Percentiles rank a stretch among this genome's conserved stretches.
Evolutionary conservation across 2,113 vertebrate species (phyloP).

Genomic region (Grallaria varia): DNA sequence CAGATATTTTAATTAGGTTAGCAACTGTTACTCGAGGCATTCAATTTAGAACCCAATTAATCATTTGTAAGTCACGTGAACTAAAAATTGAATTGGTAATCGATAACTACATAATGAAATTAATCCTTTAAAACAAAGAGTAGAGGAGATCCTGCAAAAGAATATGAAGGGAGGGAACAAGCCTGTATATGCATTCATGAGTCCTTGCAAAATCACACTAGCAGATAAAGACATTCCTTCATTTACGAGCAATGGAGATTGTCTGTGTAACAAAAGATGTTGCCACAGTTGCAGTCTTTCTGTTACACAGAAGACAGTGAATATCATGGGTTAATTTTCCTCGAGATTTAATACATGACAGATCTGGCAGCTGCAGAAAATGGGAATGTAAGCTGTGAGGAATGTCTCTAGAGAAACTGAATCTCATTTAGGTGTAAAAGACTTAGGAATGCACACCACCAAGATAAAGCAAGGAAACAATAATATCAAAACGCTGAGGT

Average conservation of each 20-base stretch:
- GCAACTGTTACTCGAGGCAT: not conserved
- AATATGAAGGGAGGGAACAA: not conserved
- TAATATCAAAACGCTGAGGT: not conserved
- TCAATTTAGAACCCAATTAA: not conserved
- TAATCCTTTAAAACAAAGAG: not conserved
- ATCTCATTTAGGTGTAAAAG: slow-evolving; percentile 18
- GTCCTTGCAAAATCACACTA: not conserved
- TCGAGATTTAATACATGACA: not conserved
- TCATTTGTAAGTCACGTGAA: not conserved
- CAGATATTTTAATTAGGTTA: slow-evolving; percentile 5
- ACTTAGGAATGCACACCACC: not conserved
- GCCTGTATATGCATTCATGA: not conserved
- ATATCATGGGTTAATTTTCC: not conserved
- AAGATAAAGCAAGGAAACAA: not conserved
- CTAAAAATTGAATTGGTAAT: not conserved
- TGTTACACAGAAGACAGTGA: not conserved
- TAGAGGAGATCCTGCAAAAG: not conserved
- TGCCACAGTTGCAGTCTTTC: not conserved
- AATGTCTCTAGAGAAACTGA: not conserved
- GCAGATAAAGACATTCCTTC: not conserved
- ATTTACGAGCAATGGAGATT: not conserved
- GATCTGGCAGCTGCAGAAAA: not conserved
- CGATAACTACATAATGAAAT: not conserved
- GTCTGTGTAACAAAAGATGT: not conserved
- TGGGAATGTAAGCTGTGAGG: not conserved